Percentiles rank a stretch among this genome's conserved stretches.
Evolutionary conservation across 2,888 invertebrate genomes (phyloP).

Genomic region (Uloborus plumipes): DNA sequence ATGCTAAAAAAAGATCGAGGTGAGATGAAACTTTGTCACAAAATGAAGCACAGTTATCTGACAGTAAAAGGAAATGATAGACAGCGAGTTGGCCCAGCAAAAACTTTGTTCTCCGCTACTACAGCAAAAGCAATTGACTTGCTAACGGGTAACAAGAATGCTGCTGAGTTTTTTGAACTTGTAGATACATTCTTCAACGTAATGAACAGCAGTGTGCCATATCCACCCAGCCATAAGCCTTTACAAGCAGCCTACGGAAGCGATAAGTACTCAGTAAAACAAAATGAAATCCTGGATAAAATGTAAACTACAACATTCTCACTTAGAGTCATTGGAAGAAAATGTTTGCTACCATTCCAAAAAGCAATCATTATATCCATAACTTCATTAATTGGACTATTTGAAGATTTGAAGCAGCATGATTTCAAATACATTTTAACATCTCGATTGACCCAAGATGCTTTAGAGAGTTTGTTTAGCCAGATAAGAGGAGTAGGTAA

Average conservation of each 20-base stretch:
- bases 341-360: neutral
- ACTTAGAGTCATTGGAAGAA: neutral
- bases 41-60: neutral
- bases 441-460: no score
- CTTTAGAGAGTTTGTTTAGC: no score
- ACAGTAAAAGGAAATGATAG: neutral
- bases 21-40: slow-evolving; percentile 5
- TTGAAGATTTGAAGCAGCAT: neutral
- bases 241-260: slow-evolving; percentile 3
- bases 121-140: neutral
- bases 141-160: neutral
- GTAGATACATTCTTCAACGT: neutral
- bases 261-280: neutral
- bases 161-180: neutral
- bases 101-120: slow-evolving; percentile 6
- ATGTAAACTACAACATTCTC: neutral
- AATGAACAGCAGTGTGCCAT: neutral
- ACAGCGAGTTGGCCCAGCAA: neutral
- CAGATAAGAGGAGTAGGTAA: no score
- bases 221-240: slow-evolving; percentile 2
- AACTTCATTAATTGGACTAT: slow-evolving; percentile 2
- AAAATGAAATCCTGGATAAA: neutral
- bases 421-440: no score
- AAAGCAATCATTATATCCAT: neutral
- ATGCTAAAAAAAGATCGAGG: neutral